Evolutionary conservation across 2,797 vertebrate species (phyloP), one percentile per base, ranked within the genome.

Genomic region (Crossoptilon crossoptilon): DNA sequence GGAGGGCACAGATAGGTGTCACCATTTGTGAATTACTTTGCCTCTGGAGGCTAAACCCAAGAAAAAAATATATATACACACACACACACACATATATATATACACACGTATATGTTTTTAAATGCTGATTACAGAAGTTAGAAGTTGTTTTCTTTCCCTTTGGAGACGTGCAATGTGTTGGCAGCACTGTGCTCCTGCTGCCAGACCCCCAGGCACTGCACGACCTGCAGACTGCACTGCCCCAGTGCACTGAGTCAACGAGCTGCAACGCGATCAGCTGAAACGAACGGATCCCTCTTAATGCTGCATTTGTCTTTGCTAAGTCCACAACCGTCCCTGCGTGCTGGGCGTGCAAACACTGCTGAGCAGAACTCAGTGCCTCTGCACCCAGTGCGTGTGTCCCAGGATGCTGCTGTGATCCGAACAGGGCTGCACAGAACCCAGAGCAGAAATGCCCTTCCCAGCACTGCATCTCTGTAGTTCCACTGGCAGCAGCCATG

Each of bases 291-390:
- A 93, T 51, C 72, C 84, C 85, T 62, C 49, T 49, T 77, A 78
- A 83, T 21, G 55, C 82, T 46, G 89, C 82, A 16, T 81, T 88
- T 85, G 55, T 78, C 66, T 12, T 37, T 79, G 72, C 14, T 87
- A 3, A 51, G 44, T 10, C 4, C 75, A 21, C 60, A 2, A 16
- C 81, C 14, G 12, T 11, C 24, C 67, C 27, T 46, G 2, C 2
- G 5, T 4, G 58, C 84, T 0, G 60, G 66, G 5, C 14, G 3
- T 1, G 16, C 56, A 2, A 0, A 3, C 66, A 33, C 0, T 0
- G 14, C 37, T 0, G 37, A 66, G 49, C 26, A 0, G 12, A 39
- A 43, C 76, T 23, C 6, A 6, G 1, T 0, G 6, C 11, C 11
- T 41, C 81, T 64, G 24, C 49, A 5, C 0, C 31, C 2, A 0